Percentiles rank a stretch among this genome's conserved stretches.
Evolutionary conservation across 2,888 invertebrate genomes (phyloP).

Genomic region (Elmis aenea): DNA sequence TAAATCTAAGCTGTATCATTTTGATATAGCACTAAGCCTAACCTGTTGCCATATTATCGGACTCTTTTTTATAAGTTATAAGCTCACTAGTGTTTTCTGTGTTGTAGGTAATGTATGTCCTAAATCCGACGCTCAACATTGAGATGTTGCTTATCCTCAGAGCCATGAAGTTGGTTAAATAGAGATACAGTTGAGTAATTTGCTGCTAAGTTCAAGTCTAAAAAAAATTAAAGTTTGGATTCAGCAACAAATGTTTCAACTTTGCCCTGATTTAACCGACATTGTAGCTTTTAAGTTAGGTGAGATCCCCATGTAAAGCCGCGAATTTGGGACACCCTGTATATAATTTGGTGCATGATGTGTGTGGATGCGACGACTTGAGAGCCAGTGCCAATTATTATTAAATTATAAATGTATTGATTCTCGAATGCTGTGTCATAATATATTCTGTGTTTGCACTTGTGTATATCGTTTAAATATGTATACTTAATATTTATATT

Average conservation of each 20-base stretch:
- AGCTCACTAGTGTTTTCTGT: conserved; percentile 36
- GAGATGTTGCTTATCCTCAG: too few species aligned
- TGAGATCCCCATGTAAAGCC: too few species aligned
- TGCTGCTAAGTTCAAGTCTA: too few species aligned
- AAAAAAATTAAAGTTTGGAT: too few species aligned
- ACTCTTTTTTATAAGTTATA: conserved; percentile 24
- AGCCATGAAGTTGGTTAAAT: too few species aligned
- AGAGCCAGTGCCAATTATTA: conserved; percentile 48
- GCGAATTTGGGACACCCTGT: too few species aligned
- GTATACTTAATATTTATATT: conserved; percentile 39
- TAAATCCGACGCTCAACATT: too few species aligned
- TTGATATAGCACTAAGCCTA: conserved; percentile 38
- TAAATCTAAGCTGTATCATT: conserved; percentile 29
- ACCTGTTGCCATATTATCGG: conserved; percentile 20
- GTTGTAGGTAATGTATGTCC: too few species aligned
- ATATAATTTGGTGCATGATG: conserved; percentile 34
- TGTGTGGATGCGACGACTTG: conserved; percentile 20
- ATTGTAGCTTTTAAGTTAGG: too few species aligned
- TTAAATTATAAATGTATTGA: conserved; percentile 42
- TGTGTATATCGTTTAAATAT: conserved; percentile 41
- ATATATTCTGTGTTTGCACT: conserved; percentile 48
- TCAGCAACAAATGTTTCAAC: too few species aligned
- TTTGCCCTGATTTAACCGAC: too few species aligned
- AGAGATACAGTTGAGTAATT: too few species aligned
- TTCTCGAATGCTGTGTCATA: conserved; percentile 50